phyloP scores from a whole-genome alignment of 1,140 invertebrate species.

The Drosophila varians region DNA sequence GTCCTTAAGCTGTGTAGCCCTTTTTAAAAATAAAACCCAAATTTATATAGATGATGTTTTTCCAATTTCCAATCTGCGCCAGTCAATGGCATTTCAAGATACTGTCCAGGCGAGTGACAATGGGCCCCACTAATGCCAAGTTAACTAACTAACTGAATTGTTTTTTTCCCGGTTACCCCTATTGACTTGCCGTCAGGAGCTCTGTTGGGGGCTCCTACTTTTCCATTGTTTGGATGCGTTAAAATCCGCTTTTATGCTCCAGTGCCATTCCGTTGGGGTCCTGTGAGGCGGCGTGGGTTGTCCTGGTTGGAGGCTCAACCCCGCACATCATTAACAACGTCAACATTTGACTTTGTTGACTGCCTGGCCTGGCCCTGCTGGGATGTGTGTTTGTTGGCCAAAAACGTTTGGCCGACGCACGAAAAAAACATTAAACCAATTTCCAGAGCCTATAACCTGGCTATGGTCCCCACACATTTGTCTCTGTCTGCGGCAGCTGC shows the following conservation, averaged over 20 bases:
- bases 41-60: background rate
- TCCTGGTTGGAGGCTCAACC: constrained; percentile 9
- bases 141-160: constrained; percentile 63
- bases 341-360: constrained; percentile 79
- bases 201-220: background rate
- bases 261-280: constrained; percentile 9
- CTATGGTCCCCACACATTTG: constrained; percentile 54
- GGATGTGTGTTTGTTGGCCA: constrained; percentile 34
- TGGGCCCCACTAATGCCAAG: constrained; percentile 55
- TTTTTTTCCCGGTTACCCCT: constrained; percentile 6
- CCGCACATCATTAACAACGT: constrained; percentile 77
- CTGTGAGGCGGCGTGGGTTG: background rate
- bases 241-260: constrained; percentile 63
- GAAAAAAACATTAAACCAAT: constrained; percentile 73
- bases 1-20: background rate
- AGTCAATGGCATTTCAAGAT: constrained; percentile 33
- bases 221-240: constrained; percentile 30
- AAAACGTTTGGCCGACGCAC: constrained; percentile 52
- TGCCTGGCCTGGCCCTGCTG: constrained; percentile 21
- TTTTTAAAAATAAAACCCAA: background rate
- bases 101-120: constrained; percentile 30
- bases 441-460: constrained; percentile 65
- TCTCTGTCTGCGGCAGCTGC: constrained; percentile 72
- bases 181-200: constrained; percentile 2
- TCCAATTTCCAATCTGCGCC: constrained; percentile 31